phyloP scores from a whole-genome alignment of 2,888 invertebrate genomes.

The Ennomos erosarius region DNA sequence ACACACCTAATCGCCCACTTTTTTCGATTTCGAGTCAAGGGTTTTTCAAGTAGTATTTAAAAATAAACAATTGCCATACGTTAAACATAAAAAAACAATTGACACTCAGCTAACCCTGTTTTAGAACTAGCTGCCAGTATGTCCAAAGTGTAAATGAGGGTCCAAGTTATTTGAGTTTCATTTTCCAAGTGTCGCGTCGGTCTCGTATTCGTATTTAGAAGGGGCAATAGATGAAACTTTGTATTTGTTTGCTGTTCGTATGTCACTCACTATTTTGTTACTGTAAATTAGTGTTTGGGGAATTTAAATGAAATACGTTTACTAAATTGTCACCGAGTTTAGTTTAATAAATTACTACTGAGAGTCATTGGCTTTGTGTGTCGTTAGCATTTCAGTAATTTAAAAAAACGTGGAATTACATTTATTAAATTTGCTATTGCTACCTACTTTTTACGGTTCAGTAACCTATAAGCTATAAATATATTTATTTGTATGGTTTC shows the following conservation, averaged over 20 bases:
- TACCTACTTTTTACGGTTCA: no score
- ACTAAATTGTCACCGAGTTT: neutral
- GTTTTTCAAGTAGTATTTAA: no score
- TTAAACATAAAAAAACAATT: no score
- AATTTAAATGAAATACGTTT: slow-evolving; percentile 14
- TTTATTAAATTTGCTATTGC: no score
- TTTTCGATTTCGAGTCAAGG: no score
- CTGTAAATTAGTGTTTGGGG: slow-evolving; percentile 3
- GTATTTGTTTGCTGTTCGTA: slow-evolving; percentile 33
- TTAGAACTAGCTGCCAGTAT: slow-evolving; percentile 33
- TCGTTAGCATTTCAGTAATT: no score
- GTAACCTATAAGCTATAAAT: no score
- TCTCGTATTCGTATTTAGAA: slow-evolving; percentile 51
- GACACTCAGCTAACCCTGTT: neutral
- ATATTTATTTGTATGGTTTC: no score
- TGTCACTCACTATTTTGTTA: slow-evolving; percentile 25
- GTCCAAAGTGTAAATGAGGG: slow-evolving; percentile 61
- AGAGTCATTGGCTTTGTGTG: neutral
- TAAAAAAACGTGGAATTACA: no score
- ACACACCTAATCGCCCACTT: no score
- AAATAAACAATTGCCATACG: no score
- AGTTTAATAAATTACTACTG: neutral
- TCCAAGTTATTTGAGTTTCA: slow-evolving; percentile 65
- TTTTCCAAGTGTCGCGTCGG: slow-evolving; percentile 60
- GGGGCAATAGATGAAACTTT: slow-evolving; percentile 44